Conservation (phyloP, 2,797 vertebrate species). For the Helostoma temminkii region DNA sequence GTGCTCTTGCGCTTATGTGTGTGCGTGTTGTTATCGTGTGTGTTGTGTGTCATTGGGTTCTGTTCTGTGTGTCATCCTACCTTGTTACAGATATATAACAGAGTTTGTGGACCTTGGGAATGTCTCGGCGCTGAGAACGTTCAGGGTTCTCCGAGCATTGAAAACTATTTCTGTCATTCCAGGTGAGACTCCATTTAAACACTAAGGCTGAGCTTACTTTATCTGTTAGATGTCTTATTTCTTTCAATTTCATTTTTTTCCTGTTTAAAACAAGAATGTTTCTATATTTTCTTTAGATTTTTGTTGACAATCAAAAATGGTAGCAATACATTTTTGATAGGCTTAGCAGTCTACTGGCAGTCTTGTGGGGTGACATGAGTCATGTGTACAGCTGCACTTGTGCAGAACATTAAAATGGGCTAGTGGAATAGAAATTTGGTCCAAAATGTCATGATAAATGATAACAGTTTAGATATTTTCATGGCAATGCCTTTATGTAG, state of each 20-base stretch:
- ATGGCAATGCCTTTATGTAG: conserved; percentile 7
- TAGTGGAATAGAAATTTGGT: conserved; percentile 17
- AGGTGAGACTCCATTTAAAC: conserved; percentile 96
- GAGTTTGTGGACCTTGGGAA: conserved; percentile 99
- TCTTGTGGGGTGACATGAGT: conserved; percentile 52
- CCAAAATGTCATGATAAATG: conserved; percentile 6
- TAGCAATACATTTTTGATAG: conserved; percentile 87
- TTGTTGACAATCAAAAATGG: conserved; percentile 83
- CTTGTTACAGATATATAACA: conserved; percentile 99
- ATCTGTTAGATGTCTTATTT: conserved; percentile 67
- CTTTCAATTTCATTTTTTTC: conserved; percentile 44
- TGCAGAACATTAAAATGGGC: too few species aligned
- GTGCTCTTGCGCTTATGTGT: conserved; percentile 76
- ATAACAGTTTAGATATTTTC: conserved; percentile 4
- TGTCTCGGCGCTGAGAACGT: conserved; percentile 99
- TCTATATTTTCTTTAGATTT: conserved; percentile 48
- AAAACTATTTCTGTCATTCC: conserved; percentile 99
- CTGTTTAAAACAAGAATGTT: conserved; percentile 57
- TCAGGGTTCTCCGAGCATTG: conserved; percentile 99
- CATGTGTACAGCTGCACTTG: conserved; percentile 29
- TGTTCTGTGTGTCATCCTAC: conserved; percentile 99
- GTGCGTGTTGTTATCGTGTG: conserved; percentile 90
- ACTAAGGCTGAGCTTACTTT: conserved; percentile 84
- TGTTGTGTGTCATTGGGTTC: conserved; percentile 96
- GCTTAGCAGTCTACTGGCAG: conserved; percentile 90